These are phyloP conservation scores for Lasioglossum calceatum DNA, from an alignment of 2,888 invertebrate genomes.

Conservation along the genomic window DNA sequence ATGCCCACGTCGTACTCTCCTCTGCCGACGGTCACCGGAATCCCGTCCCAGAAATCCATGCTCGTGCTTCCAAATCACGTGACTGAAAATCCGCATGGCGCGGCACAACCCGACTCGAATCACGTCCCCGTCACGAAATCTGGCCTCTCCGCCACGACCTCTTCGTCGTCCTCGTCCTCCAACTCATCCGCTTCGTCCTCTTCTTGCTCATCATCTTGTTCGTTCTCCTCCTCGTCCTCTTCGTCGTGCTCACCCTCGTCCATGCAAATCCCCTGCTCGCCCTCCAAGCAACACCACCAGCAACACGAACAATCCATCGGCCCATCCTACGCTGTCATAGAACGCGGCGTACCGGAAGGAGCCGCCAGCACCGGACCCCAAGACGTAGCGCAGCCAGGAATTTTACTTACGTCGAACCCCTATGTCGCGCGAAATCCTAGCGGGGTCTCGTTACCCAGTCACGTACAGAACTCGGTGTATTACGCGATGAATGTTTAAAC, in stretches of 20 bases:
- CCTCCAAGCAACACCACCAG: constrained; percentile 77
- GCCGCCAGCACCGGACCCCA: constrained; percentile 90
- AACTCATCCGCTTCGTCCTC: constrained; percentile 57
- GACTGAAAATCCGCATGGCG: neutral
- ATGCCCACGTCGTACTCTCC: constrained; percentile 34
- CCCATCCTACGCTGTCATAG: constrained; percentile 80
- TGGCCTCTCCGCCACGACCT: neutral
- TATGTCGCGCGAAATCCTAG: constrained; percentile 82
- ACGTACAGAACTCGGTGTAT: constrained; percentile 86
- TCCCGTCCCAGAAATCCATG: constrained; percentile 19
- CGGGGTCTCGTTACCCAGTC: constrained; percentile 67
- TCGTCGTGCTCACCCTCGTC: constrained; percentile 40
- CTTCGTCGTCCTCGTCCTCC: constrained; percentile 56
- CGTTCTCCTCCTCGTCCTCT: constrained; percentile 41
- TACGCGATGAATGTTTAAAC: constrained; percentile 95
- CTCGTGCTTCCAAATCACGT: constrained; percentile 23
- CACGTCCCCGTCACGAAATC: neutral
- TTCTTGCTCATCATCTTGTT: constrained; percentile 50
- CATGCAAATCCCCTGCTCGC: constrained; percentile 76
- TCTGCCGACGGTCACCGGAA: neutral
- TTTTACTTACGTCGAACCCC: constrained; percentile 57
- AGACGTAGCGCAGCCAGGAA: constrained; percentile 82
- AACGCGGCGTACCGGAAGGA: constrained; percentile 91
- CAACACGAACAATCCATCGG: constrained; percentile 41
- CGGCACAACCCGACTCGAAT: neutral